These are phyloP conservation scores for Periparus ater DNA, from an alignment of 2,797 vertebrate genomes.

Conservation along the genomic window DNA sequence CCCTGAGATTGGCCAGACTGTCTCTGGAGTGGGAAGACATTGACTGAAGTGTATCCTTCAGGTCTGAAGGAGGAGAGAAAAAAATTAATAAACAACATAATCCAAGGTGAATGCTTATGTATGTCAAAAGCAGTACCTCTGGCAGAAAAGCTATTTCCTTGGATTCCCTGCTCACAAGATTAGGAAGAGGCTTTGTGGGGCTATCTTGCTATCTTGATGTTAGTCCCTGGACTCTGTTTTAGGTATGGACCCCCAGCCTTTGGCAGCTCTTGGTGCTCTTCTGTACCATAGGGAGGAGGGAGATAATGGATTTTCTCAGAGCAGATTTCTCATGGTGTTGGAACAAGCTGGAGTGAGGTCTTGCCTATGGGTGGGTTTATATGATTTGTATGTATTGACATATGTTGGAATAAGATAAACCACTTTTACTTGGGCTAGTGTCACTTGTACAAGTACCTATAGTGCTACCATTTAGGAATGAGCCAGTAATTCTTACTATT, in stretches of 20 bases:
- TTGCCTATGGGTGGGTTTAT: not conserved
- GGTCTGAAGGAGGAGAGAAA: too few species aligned
- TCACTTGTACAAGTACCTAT: not conserved
- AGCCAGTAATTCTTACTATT: not conserved
- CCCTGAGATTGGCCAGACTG: not conserved
- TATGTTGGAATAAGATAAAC: not conserved
- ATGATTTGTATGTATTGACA: not conserved
- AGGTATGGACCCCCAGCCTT: not conserved
- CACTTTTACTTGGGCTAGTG: not conserved
- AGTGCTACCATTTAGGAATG: not conserved
- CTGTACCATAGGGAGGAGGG: not conserved
- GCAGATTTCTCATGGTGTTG: not conserved
- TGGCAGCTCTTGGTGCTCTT: not conserved
- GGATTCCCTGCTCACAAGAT: not conserved
- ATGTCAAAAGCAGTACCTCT: not conserved
- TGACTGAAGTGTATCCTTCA: not conserved
- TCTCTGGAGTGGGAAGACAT: not conserved
- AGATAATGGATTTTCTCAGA: not conserved
- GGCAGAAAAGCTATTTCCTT: not conserved
- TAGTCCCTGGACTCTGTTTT: not conserved
- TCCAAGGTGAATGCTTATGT: not conserved
- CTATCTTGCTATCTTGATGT: not conserved
- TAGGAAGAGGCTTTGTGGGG: not conserved
- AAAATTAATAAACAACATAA: not conserved
- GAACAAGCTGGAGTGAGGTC: not conserved